Evolutionary conservation across 2,113 vertebrate species (phyloP), one percentile per base, ranked within the genome.

Genomic region (Regulus satrapa): DNA sequence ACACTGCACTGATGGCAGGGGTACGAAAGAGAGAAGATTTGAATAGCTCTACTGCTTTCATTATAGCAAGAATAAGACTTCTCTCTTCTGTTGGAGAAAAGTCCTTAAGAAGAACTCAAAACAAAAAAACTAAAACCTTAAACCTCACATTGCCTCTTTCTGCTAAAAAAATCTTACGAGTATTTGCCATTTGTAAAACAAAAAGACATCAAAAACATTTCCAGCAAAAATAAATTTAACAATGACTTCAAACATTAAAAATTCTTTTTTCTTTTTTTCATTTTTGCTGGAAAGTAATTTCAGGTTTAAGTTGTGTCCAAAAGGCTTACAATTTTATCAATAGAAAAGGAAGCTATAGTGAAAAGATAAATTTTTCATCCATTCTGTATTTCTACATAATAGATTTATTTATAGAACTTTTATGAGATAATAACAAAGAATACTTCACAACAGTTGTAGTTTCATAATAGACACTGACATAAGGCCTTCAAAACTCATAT

Each of bases 191-290:
- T 76, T 89, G 16, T 49, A 95, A 90, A 96, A 83, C 49, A 81
- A 79, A 95, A 55, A 79, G 4, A 1, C 14, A 19, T 62, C 15
- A 40, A 43, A 93, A 66, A 85, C 63, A 69, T 68, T 73, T 69
- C 8, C 18, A 49, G 40, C 10, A 78, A 96, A 95, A 95, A 96
- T 51, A 87, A 83, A 90, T 87, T 87, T 91, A 95, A 19, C 66
- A 69, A 61, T 85, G 3, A 32, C 24, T 74, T 56, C 29, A 96
- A 83, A 74, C 31, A 85, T 92, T 94, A 77, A 95, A 85, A 61
- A 28, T 72, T 58, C 16, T 12, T 75, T 5, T 52, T 29, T 34
- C 2, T n/a, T 81, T 81, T 82, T 77, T 94, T 81, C 58, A 38
- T 29, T 72, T 85, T 85, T 76, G 55, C 40, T 94, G 73, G 46